Percentiles rank a stretch among this genome's conserved stretches.
Conservation (phyloP, 1,140 invertebrate species). For the Sycophaga agraensis region DNA sequence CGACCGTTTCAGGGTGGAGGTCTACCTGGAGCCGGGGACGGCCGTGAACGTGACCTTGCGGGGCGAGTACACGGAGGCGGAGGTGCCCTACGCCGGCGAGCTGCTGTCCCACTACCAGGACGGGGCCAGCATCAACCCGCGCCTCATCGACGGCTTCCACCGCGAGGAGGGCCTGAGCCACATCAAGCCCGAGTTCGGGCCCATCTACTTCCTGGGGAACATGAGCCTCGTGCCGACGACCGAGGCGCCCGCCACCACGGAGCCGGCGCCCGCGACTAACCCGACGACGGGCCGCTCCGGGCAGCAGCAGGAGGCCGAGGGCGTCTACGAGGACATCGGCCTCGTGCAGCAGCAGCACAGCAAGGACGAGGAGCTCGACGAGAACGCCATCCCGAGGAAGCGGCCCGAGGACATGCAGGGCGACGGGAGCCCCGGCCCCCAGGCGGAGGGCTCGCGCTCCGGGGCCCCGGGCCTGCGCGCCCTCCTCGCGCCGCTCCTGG, state of each 20-base stretch:
- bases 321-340: too few relatives aligned
- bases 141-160: constrained; percentile 54
- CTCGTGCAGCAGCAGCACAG: constrained; percentile 10
- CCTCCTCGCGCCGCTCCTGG: constrained; percentile 16
- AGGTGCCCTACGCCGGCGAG: constrained; percentile 71
- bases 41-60: constrained; percentile 75
- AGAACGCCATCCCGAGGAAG: constrained; percentile 45
- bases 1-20: constrained; percentile 61
- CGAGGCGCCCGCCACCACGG: constrained; percentile 69
- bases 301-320: too few relatives aligned
- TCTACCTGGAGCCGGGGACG: constrained; percentile 69
- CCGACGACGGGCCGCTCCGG: too few relatives aligned
- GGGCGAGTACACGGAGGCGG: constrained; percentile 70
- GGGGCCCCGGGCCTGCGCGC: not conserved
- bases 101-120: constrained; percentile 72
- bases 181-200: constrained; percentile 67
- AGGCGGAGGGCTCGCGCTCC: constrained; percentile 34
- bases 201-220: constrained; percentile 74
- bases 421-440: constrained; percentile 47
- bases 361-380: constrained; percentile 33
- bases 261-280: too few relatives aligned
- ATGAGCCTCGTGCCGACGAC: constrained; percentile 76
- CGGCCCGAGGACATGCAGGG: constrained; percentile 44
- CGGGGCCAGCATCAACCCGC: constrained; percentile 54
- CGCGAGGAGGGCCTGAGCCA: constrained; percentile 68